Conservation (phyloP, 1,140 invertebrate genomes). For the Drosophila auraria region DNA sequence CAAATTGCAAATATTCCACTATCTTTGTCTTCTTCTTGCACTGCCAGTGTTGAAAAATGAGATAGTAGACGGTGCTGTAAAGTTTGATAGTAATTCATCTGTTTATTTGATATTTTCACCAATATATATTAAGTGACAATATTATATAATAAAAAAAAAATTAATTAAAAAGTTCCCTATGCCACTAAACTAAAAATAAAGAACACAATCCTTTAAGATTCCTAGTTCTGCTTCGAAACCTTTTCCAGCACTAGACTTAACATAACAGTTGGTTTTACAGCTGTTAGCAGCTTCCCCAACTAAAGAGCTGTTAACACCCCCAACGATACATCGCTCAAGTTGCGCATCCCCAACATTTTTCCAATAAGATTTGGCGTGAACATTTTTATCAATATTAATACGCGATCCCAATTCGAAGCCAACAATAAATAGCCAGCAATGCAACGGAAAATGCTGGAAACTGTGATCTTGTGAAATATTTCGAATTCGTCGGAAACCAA, state of each 20-base stretch:
- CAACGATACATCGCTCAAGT: constrained; percentile 17
- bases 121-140: too few species aligned
- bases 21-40: constrained; percentile 1
- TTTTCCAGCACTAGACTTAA: constrained; percentile 1
- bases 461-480: constrained; percentile 46
- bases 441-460: constrained; percentile 46
- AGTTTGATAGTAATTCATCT: not conserved
- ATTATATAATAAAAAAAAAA: not conserved
- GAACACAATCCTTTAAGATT: too few species aligned
- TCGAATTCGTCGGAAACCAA: constrained; percentile 29
- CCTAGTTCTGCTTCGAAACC: not conserved
- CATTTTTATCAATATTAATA: constrained; percentile 45
- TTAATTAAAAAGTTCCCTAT: not conserved
- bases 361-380: constrained; percentile 41
- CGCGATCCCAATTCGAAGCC: constrained; percentile 17
- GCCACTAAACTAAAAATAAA: too few species aligned
- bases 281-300: constrained; percentile 5
- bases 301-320: not conserved
- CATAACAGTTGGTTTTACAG: constrained; percentile 13
- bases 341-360: constrained; percentile 31
- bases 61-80: not conserved
- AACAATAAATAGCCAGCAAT: constrained; percentile 27
- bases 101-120: not conserved
- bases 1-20: constrained; percentile 1
- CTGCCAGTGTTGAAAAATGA: not conserved